Percentiles rank a stretch among this genome's conserved stretches.
These are phyloP conservation scores for Lepidocyrtinus sp. DNA, from an alignment of 2,888 invertebrate genomes.

Conservation along the genomic window DNA sequence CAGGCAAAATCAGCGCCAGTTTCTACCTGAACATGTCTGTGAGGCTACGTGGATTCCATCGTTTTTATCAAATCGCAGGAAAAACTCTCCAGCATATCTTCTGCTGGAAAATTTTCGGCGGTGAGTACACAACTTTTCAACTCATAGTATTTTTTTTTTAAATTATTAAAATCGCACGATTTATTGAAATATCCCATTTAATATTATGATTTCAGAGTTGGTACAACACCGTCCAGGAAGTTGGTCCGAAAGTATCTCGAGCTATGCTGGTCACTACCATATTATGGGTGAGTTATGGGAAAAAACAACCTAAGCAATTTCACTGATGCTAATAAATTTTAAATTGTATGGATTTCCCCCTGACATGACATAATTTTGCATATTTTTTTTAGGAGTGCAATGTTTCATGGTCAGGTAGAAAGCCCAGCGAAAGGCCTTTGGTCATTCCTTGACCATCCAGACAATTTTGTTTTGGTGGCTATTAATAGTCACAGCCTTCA, in stretches of 20 bases:
- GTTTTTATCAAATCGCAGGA: conserved; percentile 81
- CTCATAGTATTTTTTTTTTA: too few relatives aligned
- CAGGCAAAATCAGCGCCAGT: conserved; percentile 84
- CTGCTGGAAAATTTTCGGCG: conserved; percentile 90
- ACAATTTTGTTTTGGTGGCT: conserved; percentile 90
- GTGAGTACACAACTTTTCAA: too few relatives aligned
- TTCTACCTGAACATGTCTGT: conserved; percentile 84
- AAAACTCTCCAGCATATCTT: conserved; percentile 88
- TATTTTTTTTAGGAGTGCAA: conserved; percentile 85
- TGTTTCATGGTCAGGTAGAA: conserved; percentile 96
- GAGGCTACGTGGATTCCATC: conserved; percentile 73
- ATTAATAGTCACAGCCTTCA: conserved; percentile 73
- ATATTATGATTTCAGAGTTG: too few relatives aligned
- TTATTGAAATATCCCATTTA: too few relatives aligned
- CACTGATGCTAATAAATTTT: too few relatives aligned
- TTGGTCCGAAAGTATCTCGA: conserved; percentile 91
- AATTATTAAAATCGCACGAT: too few relatives aligned
- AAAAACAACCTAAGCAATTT: too few relatives aligned
- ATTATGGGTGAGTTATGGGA: conserved; percentile 83
- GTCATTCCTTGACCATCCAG: conserved; percentile 87
- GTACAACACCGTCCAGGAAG: conserved; percentile 85
- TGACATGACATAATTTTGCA: too few relatives aligned
- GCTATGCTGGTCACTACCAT: conserved; percentile 91
- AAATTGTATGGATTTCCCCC: too few relatives aligned
- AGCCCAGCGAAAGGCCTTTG: conserved; percentile 90